Evolutionary conservation across 2,888 invertebrate species (phyloP).

Genomic region (Lomographa bimaculata): DNA sequence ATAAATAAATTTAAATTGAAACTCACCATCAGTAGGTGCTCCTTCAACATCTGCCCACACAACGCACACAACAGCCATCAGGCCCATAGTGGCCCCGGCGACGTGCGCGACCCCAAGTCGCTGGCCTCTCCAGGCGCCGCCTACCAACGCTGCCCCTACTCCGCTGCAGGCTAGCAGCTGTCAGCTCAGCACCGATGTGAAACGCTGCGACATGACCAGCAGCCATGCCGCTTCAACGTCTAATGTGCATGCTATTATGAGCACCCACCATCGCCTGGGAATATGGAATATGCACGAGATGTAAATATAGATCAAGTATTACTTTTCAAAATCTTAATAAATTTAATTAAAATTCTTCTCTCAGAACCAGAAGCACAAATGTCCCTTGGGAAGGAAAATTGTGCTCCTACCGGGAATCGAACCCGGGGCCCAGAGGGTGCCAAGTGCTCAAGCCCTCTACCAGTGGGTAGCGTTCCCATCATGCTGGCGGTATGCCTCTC

Average conservation of each 20-base stretch:
- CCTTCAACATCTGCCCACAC: conserved; percentile 93
- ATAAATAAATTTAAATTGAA: no score
- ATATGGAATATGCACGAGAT: no score
- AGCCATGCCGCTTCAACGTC: conserved; percentile 95
- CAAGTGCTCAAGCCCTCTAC: no score
- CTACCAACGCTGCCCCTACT: conserved; percentile 92
- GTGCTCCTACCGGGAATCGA: no score
- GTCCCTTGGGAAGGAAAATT: no score
- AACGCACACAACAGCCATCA: conserved; percentile 92
- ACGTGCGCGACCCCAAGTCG: conserved; percentile 90
- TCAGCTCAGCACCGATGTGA: conserved; percentile 81
- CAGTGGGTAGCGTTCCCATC: no score
- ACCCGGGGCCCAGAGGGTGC: no score
- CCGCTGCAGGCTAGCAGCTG: conserved; percentile 94
- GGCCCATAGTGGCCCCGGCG: conserved; percentile 90
- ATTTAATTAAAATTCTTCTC: no score
- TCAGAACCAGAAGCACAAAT: no score
- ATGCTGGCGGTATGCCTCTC: no score
- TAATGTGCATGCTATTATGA: conserved; percentile 89
- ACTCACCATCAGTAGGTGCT: conserved; percentile 84
- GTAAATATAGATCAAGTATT: no score
- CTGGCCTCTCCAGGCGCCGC: conserved; percentile 90
- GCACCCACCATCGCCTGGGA: conserved; percentile 86
- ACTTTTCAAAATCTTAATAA: no score
- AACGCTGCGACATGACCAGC: conserved; percentile 89